A percentile compares a stretch with the other conserved stretches of the same genome.
Evolutionary conservation across 2,888 invertebrate species (phyloP).

Genomic region (Acleris emargana): DNA sequence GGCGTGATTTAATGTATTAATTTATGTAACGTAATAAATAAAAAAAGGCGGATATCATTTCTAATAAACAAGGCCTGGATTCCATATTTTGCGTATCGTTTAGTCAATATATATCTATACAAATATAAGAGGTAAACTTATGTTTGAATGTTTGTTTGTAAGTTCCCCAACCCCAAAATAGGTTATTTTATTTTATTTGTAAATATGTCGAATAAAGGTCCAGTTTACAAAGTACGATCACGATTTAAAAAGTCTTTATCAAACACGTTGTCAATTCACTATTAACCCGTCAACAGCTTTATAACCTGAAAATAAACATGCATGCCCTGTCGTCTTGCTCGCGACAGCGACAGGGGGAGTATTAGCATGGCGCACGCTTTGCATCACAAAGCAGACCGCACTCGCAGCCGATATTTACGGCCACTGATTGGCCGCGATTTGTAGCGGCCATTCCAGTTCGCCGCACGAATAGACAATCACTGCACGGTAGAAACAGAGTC

Average conservation of each 20-base stretch:
- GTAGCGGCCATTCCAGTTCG: conserved; percentile 35
- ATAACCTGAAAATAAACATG: conserved; percentile 14
- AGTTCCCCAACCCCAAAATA: too few relatives aligned
- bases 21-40: too few relatives aligned
- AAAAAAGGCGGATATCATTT: too few relatives aligned
- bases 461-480: conserved; percentile 35
- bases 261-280: not conserved
- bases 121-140: too few relatives aligned
- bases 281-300: not conserved
- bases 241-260: not conserved
- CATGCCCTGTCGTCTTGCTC: conserved; percentile 50
- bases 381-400: conserved; percentile 62
- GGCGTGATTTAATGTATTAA: too few relatives aligned
- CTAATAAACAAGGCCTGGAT: too few relatives aligned
- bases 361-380: conserved; percentile 69
- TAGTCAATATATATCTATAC: too few relatives aligned
- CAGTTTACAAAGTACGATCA: too few relatives aligned
- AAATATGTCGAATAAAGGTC: too few relatives aligned
- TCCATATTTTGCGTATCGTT: too few relatives aligned
- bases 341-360: conserved; percentile 53
- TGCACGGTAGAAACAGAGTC: not conserved
- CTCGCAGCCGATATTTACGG: conserved; percentile 64
- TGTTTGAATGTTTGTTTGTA: too few relatives aligned
- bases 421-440: conserved; percentile 49
- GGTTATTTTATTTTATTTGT: too few relatives aligned